phyloP scores from a whole-genome alignment of 2,113 vertebrate genomes.

The Chitala chitala region DNA sequence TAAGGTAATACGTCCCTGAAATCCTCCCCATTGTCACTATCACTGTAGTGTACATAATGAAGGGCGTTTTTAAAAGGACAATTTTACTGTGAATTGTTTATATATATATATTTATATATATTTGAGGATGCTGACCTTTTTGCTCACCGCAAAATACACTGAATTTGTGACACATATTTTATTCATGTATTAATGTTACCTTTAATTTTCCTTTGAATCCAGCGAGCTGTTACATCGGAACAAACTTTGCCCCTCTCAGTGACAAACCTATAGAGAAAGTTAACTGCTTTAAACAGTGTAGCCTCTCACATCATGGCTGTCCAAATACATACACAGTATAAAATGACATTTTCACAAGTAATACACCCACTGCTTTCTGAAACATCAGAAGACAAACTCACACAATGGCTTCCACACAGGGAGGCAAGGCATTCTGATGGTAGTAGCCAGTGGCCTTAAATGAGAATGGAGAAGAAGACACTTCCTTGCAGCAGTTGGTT shows the following conservation, averaged over 20 bases:
- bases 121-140: too few species aligned
- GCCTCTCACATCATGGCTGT: not conserved
- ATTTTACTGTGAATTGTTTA: too few species aligned
- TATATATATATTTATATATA: too few species aligned
- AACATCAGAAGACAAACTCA: not conserved
- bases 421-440: not conserved
- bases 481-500: conserved; percentile 4
- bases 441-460: not conserved
- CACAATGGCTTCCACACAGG: conserved; percentile 14
- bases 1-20: too few species aligned
- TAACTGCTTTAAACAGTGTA: not conserved
- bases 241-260: not conserved
- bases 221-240: conserved; percentile 4
- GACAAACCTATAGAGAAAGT: not conserved
- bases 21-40: too few species aligned
- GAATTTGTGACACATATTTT: too few species aligned
- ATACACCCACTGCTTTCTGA: not conserved
- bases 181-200: conserved; percentile 3
- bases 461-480: not conserved
- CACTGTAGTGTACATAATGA: too few species aligned
- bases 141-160: too few species aligned
- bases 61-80: too few species aligned
- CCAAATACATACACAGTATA: not conserved
- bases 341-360: not conserved
- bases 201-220: not conserved